phyloP scores from a whole-genome alignment of 2,113 vertebrate genomes.

The Smithornis capensis region DNA sequence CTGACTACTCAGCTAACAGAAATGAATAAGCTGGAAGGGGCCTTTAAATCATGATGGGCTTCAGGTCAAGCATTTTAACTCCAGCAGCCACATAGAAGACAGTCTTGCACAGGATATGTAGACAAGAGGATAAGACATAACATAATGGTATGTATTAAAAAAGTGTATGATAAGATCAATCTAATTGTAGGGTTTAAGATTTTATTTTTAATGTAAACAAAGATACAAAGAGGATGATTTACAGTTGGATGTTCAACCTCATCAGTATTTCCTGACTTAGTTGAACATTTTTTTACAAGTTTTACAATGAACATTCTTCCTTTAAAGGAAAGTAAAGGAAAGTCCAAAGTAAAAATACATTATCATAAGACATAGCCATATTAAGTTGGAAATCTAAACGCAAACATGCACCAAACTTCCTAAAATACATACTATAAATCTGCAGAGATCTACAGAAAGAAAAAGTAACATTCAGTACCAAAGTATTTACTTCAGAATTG shows the following conservation, averaged over 20 bases:
- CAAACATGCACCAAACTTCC: not conserved
- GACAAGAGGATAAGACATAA: not conserved
- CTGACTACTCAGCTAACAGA: not conserved
- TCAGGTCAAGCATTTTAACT: not conserved
- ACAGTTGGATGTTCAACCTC: not conserved
- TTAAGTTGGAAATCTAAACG: not conserved
- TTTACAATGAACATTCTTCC: not conserved
- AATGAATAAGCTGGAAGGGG: not conserved
- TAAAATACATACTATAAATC: not conserved
- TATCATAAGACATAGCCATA: not conserved
- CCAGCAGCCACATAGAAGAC: not conserved
- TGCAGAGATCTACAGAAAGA: not conserved
- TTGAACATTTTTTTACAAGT: not conserved
- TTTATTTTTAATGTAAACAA: not conserved
- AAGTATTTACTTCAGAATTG: not conserved
- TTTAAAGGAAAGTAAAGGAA: no score
- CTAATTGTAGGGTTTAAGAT: not conserved
- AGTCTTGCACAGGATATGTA: not conserved
- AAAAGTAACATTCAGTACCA: not conserved
- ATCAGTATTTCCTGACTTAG: not conserved
- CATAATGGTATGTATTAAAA: not conserved
- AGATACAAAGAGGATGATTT: not conserved
- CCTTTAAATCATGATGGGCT: not conserved
- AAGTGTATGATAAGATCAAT: not conserved
- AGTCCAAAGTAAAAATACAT: not conserved